Conservation (phyloP, 2,113 vertebrate species). For the Chloropsis hardwickii region DNA sequence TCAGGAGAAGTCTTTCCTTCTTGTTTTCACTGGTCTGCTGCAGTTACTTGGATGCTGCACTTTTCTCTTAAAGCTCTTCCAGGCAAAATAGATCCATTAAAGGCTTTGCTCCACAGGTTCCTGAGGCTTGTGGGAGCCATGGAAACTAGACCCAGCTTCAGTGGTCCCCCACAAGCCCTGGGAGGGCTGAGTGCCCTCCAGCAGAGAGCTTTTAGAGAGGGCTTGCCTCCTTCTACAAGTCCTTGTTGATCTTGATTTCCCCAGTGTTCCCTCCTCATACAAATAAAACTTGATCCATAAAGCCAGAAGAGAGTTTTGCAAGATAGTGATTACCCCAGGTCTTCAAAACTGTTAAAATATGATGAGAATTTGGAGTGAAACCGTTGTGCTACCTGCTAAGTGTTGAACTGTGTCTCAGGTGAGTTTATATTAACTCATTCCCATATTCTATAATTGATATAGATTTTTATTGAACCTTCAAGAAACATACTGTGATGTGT, state of each 20-base stretch:
- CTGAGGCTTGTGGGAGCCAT: not conserved
- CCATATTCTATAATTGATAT: not conserved
- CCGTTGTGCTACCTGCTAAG: not conserved
- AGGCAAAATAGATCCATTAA: not conserved
- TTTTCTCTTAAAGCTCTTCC: not conserved
- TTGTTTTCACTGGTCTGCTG: not conserved
- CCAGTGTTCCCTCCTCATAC: not conserved
- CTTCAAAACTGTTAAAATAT: not conserved
- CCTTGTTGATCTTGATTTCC: not conserved
- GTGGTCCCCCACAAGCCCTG: not conserved
- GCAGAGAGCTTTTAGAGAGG: not conserved
- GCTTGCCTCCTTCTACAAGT: not conserved
- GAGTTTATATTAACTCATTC: not conserved
- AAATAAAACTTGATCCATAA: not conserved
- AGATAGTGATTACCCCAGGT: not conserved
- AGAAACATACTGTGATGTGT: not conserved
- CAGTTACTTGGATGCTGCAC: not conserved
- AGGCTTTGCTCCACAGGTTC: not conserved
- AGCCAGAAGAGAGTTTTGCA: not conserved
- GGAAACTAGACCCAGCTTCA: not conserved
- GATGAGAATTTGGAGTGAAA: not conserved
- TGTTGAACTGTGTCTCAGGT: not conserved
- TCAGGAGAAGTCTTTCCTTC: not conserved
- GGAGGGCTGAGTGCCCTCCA: not conserved
- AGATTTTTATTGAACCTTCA: not conserved